These are phyloP conservation scores for Capitulum mitella DNA, from an alignment of 2,888 invertebrate species.

Conservation along the genomic window DNA sequence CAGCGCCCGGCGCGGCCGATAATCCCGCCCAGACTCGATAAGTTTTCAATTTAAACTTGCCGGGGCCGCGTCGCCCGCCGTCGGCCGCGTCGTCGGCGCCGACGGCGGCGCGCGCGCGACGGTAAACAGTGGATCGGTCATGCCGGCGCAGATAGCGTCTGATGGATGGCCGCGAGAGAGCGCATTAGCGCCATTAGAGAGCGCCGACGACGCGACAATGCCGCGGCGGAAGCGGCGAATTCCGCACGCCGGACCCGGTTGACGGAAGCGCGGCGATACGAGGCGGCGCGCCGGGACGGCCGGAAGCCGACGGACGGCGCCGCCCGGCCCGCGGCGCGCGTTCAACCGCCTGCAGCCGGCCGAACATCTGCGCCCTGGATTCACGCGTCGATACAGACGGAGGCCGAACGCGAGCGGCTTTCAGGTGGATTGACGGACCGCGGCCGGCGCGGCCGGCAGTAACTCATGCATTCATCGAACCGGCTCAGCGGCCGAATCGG, in stretches of 20 bases:
- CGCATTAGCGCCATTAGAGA: background rate
- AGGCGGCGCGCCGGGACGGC: background rate
- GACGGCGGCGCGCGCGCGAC: background rate
- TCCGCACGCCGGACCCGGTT: background rate
- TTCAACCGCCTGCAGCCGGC: background rate
- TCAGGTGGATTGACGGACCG: background rate
- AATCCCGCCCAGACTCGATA: background rate
- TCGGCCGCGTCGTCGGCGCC: background rate
- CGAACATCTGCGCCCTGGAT: background rate
- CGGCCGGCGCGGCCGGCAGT: background rate
- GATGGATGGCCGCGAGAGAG: background rate
- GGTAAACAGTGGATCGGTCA: background rate
- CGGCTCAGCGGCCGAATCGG: background rate
- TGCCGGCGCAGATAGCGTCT: background rate
- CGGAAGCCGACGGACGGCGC: background rate
- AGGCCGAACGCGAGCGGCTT: background rate
- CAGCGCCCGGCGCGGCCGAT: background rate
- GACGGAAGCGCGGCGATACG: background rate
- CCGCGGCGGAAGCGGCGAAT: background rate
- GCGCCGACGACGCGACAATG: background rate
- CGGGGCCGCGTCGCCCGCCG: background rate
- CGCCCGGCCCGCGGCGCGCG: background rate
- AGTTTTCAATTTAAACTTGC: conserved; percentile 20
- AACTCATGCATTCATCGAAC: background rate
- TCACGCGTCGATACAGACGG: background rate